phyloP scores from a whole-genome alignment of 2,797 vertebrate genomes.

The Ctenochaetus hawaiiensis region DNA sequence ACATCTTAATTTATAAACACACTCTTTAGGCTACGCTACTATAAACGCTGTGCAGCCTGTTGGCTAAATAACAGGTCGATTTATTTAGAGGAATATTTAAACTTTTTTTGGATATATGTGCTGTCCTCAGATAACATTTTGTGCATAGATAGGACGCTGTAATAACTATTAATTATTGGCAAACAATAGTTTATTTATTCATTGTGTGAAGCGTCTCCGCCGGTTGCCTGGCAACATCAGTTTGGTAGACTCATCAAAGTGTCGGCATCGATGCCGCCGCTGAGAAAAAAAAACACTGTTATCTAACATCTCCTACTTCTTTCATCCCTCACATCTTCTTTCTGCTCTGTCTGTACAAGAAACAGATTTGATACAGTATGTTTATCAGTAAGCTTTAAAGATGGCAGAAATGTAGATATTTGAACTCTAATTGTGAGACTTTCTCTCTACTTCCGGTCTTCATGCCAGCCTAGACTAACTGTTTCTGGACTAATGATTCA shows the following conservation, averaged over 20 bases:
- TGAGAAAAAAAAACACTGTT: too few species aligned
- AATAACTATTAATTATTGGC: not conserved
- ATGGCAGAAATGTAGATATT: too few species aligned
- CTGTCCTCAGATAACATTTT: not conserved
- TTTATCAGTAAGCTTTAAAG: not conserved
- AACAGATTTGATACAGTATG: too few species aligned
- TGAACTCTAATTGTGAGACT: not conserved
- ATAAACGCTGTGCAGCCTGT: too few species aligned
- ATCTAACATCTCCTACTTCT: too few species aligned
- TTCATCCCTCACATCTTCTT: too few species aligned
- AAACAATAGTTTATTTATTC: constrained; percentile 6
- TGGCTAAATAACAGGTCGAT: too few species aligned
- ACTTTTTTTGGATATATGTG: not conserved
- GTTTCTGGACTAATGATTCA: too few species aligned
- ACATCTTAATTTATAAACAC: too few species aligned
- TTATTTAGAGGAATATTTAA: not conserved
- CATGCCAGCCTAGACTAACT: not conserved
- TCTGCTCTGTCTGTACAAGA: not conserved
- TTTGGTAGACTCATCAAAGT: not conserved
- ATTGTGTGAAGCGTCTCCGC: not conserved
- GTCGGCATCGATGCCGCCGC: not conserved
- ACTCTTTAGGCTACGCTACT: too few species aligned
- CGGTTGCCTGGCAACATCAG: constrained; percentile 4
- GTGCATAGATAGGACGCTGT: not conserved
- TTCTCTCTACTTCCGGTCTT: not conserved